These are phyloP conservation scores for Gasteruption jaculator DNA, from an alignment of 2,888 invertebrate species.

Conservation along the genomic window DNA sequence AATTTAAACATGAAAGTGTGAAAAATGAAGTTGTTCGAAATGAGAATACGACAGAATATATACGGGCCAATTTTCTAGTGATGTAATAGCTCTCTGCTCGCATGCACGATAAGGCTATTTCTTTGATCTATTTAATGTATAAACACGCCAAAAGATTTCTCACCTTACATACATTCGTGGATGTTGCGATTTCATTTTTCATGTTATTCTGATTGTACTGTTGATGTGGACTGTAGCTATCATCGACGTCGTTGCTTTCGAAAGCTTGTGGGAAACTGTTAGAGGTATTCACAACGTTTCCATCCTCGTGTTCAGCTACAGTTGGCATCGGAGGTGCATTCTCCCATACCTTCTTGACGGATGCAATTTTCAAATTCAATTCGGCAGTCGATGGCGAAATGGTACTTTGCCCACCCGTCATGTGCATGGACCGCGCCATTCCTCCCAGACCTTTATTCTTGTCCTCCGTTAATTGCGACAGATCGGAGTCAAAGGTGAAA, in stretches of 20 bases:
- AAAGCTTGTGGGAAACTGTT: conserved; percentile 49
- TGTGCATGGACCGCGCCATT: conserved; percentile 62
- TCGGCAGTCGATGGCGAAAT: conserved; percentile 83
- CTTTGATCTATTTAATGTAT: not conserved
- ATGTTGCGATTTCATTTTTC: conserved; percentile 56
- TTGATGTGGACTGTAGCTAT: conserved; percentile 56
- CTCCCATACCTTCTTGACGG: conserved; percentile 87
- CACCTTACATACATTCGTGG: conserved; percentile 73
- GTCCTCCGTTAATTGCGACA: conserved; percentile 71
- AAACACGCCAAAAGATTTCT: conserved; percentile 26
- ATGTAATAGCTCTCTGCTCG: conserved; percentile 31
- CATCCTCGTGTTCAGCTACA: conserved; percentile 60
- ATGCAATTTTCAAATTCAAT: conserved; percentile 89
- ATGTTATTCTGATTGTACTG: conserved; percentile 54
- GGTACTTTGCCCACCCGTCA: conserved; percentile 64
- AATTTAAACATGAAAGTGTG: too few relatives aligned
- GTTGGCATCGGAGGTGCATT: conserved; percentile 63
- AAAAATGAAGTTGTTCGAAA: too few relatives aligned
- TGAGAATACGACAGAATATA: too few relatives aligned
- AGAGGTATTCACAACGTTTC: conserved; percentile 52
- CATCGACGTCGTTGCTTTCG: conserved; percentile 54
- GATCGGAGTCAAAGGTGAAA: conserved; percentile 83
- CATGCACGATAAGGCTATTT: conserved; percentile 24
- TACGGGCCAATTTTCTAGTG: conserved; percentile 34
- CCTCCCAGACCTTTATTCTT: conserved; percentile 58